Base-by-base conservation (phyloP, 2,797 vertebrate species). In the Urophycis tenuis region DNA sequence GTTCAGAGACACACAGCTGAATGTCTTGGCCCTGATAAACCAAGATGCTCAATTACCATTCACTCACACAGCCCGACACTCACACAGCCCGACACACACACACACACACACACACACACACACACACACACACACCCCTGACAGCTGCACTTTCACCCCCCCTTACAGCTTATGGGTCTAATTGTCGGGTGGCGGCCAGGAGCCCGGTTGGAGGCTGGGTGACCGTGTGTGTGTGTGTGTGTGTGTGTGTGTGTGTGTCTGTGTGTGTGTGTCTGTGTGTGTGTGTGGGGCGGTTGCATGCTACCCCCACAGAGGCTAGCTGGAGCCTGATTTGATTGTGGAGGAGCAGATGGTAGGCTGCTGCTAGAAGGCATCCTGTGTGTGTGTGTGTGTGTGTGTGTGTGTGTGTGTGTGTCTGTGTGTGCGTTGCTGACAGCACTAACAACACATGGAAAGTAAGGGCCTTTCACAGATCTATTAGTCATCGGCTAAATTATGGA, bases 71-170 rank as follows among this genome's bases (percentile, higher is more conserved):
- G 39, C 73, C 36, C 2, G 69, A 71, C 34, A 74, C 76, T 45
- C 74, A 73, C 78, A 74, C 77, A 72, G 34, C 25, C 72, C 49
- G 25, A 67, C 49, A 17, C 35, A 33, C 73, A 19, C 76, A 25
- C 71, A 41, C 71, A 77, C 41, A 69, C 22, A 60, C 70, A 12
- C 35, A 32, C 67, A 34, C 74, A 31, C 73, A 69, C 77, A 73
- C 10, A 2, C 25, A 64, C 83, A 79, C 86, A 7, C 25, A 74
- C 83, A 87, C 89, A 86, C 93, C 93, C 88, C 94, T 93, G 93
- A 94, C 94, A 95, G 94, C 94, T 96, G 94, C 90, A 93, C 89
- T 92, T 91, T 87, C 91, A 94, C 91, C 87, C 91, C 86, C 87
- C 85, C 87, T 84, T 85, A 74, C 75, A 83, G 84, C 85, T 89